A percentile compares a stretch with the other conserved stretches of the same genome.
Evolutionary conservation across 2,797 vertebrate species (phyloP).

Genomic region (Allobates femoralis): DNA sequence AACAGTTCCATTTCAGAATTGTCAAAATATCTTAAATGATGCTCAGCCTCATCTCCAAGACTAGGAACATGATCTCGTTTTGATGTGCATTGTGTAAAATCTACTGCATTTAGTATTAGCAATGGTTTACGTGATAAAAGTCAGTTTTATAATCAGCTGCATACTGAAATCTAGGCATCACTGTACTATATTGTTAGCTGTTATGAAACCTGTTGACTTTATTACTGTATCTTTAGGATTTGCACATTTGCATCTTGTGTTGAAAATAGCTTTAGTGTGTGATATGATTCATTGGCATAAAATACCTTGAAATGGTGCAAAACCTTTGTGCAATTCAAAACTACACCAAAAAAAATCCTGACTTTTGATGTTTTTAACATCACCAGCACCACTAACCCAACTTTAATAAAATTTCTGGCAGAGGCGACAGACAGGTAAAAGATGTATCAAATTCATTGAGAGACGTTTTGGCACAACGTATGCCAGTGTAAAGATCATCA

Average conservation of each 20-base stretch:
- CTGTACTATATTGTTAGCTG: background rate
- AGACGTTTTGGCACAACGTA: no score
- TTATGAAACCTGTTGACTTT: background rate
- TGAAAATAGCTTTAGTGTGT: background rate
- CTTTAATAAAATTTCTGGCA: no score
- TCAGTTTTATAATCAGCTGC: background rate
- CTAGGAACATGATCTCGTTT: constrained; percentile 5
- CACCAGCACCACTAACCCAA: no score
- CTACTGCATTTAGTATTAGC: background rate
- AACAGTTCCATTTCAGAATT: constrained; percentile 9
- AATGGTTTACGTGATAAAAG: background rate
- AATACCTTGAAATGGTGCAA: no score
- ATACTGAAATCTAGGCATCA: background rate
- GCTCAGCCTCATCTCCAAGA: constrained; percentile 11
- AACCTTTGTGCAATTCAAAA: no score
- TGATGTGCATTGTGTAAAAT: constrained; percentile 9
- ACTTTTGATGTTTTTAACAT: no score
- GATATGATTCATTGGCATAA: no score
- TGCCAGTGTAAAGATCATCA: no score
- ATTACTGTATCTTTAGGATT: background rate
- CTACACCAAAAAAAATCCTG: no score
- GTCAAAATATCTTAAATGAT: constrained; percentile 24
- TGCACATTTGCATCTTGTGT: background rate
- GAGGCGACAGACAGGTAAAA: no score
- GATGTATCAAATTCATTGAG: no score